Percentiles rank a stretch among this genome's conserved stretches.
phyloP scores from a whole-genome alignment of 2,797 vertebrate genomes.

The Falco cherrug region DNA sequence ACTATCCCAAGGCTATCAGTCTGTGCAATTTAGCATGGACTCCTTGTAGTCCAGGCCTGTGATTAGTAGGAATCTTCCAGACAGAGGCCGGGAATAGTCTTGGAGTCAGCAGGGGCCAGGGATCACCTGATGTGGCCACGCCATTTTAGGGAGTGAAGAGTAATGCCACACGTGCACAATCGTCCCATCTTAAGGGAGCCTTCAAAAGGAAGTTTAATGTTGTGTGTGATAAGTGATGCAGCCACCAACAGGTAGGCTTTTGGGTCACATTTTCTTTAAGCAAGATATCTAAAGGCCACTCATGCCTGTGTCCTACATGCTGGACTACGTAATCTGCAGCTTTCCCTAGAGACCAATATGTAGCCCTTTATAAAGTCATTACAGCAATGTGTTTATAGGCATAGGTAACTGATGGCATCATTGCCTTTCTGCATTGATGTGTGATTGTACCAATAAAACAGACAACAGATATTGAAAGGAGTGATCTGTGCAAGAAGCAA shows the following conservation, averaged over 20 bases:
- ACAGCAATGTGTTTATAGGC: neutral
- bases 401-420: neutral
- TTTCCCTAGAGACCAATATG: neutral
- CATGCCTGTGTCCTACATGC: neutral
- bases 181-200: neutral
- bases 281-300: neutral
- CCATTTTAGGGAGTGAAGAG: neutral
- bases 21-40: neutral
- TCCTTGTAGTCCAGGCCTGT: too few species aligned
- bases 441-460: neutral
- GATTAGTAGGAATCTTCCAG: neutral
- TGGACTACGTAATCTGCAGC: neutral
- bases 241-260: neutral
- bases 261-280: neutral
- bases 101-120: neutral
- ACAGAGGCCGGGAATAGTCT: neutral
- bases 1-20: neutral
- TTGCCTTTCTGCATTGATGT: neutral
- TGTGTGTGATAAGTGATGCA: neutral
- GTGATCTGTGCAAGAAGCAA: neutral
- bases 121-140: neutral
- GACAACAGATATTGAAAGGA: neutral
- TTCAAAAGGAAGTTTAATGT: neutral
- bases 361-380: neutral
- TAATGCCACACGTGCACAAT: neutral